Percentiles rank a stretch among this genome's conserved stretches.
Evolutionary conservation across 1,140 invertebrate genomes (phyloP).

Genomic region (Rhynchophorus ferrugineus): DNA sequence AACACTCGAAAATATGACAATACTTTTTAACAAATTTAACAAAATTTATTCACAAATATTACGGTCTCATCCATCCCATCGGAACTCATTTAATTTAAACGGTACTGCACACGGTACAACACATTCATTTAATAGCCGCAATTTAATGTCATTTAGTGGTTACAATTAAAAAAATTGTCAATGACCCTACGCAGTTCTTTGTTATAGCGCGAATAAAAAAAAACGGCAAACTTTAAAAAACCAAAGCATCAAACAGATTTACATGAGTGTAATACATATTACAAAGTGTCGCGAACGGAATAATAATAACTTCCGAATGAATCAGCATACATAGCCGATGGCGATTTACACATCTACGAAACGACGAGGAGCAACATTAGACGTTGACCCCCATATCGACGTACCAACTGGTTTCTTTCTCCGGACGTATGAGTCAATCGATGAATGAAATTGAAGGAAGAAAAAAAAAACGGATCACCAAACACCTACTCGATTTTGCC

Average conservation of each 20-base stretch:
- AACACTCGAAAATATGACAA: too few species aligned
- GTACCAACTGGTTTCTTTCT: too few species aligned
- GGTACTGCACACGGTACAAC: too few species aligned
- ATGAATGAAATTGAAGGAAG: constrained; percentile 16
- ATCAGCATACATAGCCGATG: background rate
- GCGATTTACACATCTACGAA: background rate
- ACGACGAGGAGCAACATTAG: too few species aligned
- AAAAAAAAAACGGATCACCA: constrained; percentile 11
- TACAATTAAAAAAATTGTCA: too few species aligned
- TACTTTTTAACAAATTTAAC: too few species aligned
- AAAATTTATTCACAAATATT: too few species aligned
- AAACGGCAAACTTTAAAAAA: background rate
- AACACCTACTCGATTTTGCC: constrained; percentile 13
- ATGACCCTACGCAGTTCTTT: background rate
- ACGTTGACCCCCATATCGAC: background rate
- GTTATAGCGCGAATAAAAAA: background rate
- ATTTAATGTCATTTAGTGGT: too few species aligned
- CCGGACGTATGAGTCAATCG: constrained; percentile 6
- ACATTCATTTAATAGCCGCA: too few species aligned
- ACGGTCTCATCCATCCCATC: too few species aligned
- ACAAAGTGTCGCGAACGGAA: background rate
- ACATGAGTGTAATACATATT: background rate
- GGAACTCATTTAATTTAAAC: too few species aligned
- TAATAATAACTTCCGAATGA: constrained; percentile 8
- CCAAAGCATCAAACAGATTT: background rate